Evolutionary conservation across 37 sponge, comb jelly and placozoan species (phyloP), one percentile per base, ranked within the genome.

Genomic region (Geodia barretti): DNA sequence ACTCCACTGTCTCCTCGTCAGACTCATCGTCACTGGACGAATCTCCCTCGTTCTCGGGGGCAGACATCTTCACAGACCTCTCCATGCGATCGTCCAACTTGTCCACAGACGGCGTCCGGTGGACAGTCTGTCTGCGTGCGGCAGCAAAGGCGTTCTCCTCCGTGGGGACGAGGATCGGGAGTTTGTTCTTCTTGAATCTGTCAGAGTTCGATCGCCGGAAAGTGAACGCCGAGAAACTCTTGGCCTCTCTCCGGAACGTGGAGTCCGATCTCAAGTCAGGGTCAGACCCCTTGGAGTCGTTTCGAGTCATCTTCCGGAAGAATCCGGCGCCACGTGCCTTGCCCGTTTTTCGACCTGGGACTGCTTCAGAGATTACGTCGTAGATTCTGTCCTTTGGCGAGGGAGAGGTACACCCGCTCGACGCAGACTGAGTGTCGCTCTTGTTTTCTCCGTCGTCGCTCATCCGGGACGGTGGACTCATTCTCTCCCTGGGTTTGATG

Each of bases 91-190:
- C 91, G 41, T 86, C 72, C 41, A 91, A 71, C 29, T 37, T n/a
- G 43, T 91, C 91, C 86, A 91, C 70, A 0, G 91, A 91, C 0
- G 82, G 64, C 0, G 91, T 78, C 2, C 91, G 80, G 59, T 60
- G 31, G 2, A 68, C 33, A 24, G 65, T 7, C 54, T 7, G 7
- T 33, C 20, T 29, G n/a, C n/a, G n/a, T 7, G 54, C 54, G 11
- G 54, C 54, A 8, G 20, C 68, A 1, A 33, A 33, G 25, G 68
- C 30, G 33, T 33, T 28, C 31, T 1, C 34, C 26, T 62, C 64
- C 2, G 34, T 4, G 28, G 80, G 80, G 11, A 41, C 69, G 43
- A 79, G n/a, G 32, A 67, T 64, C 23, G 70, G 54, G 25, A 69
- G 32, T 32, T 41, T 65, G 68, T 62, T 23, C 79, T 78, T 77